These are phyloP conservation scores for Zaprionus vittiger DNA, from an alignment of 1,140 invertebrate species.

Conservation along the genomic window DNA sequence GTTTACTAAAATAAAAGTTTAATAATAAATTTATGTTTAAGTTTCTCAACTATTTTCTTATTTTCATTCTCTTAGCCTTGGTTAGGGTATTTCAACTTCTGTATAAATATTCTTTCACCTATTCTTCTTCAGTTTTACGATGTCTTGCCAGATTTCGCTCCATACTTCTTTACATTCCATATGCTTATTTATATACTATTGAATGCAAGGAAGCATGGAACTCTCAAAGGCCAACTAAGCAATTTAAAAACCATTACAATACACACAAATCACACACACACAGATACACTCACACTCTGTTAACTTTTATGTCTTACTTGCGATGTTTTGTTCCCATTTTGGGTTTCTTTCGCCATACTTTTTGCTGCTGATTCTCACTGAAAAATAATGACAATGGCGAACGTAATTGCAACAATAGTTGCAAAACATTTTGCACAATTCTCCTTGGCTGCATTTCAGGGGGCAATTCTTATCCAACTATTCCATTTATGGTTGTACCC, in stretches of 20 bases:
- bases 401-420: constrained; percentile 65
- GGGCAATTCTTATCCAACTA: constrained; percentile 52
- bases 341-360: constrained; percentile 8
- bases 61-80: not conserved
- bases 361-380: constrained; percentile 34
- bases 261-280: constrained; percentile 3
- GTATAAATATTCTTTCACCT: not conserved
- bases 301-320: constrained; percentile 45
- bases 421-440: constrained; percentile 63
- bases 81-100: not conserved
- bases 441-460: constrained; percentile 49
- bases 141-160: constrained; percentile 80
- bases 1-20: no score
- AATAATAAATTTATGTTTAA: not conserved
- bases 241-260: constrained; percentile 37
- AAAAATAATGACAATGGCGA: constrained; percentile 63
- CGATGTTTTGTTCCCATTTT: constrained; percentile 3
- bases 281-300: not conserved
- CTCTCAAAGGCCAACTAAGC: constrained; percentile 76
- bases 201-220: constrained; percentile 85
- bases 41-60: not conserved
- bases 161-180: constrained; percentile 85
- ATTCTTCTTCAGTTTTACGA: constrained; percentile 16
- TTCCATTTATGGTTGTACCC: constrained; percentile 23
- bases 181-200: constrained; percentile 83